Percentiles rank a stretch among this genome's conserved stretches.
Conservation (phyloP, 1,140 invertebrate species). For the Ganaspis sp. region DNA sequence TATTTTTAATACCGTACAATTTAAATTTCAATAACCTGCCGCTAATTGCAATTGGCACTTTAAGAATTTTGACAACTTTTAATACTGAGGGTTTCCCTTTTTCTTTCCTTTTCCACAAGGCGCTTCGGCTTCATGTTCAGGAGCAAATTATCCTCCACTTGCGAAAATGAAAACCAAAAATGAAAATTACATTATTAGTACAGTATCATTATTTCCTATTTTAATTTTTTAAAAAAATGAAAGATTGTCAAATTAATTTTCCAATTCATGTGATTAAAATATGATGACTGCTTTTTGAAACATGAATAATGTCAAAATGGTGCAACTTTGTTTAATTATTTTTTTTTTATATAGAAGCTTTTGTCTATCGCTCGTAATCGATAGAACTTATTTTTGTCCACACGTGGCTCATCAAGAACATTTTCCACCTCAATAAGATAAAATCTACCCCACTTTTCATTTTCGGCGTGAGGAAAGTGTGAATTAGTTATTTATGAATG, state of each 20-base stretch:
- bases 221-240: too few relatives aligned
- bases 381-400: neutral
- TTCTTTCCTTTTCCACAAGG: neutral
- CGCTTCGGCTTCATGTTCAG: neutral
- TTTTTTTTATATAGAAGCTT: neutral
- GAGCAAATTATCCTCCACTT: neutral
- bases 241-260: too few relatives aligned
- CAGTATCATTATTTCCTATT: too few relatives aligned
- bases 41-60: constrained; percentile 3
- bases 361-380: neutral
- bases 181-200: too few relatives aligned
- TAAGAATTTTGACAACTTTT: constrained; percentile 4
- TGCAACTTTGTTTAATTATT: constrained; percentile 20
- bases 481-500: constrained; percentile 4
- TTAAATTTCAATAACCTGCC: too few relatives aligned
- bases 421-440: neutral
- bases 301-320: too few relatives aligned
- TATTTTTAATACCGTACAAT: too few relatives aligned
- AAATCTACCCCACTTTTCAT: neutral
- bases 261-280: too few relatives aligned
- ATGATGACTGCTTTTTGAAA: too few relatives aligned
- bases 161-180: neutral
- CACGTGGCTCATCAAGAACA: neutral
- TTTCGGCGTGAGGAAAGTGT: constrained; percentile 11
- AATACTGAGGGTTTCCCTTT: neutral